Base-by-base conservation (phyloP, 2,113 vertebrate genomes). In the Hemiscyllium ocellatum region DNA sequence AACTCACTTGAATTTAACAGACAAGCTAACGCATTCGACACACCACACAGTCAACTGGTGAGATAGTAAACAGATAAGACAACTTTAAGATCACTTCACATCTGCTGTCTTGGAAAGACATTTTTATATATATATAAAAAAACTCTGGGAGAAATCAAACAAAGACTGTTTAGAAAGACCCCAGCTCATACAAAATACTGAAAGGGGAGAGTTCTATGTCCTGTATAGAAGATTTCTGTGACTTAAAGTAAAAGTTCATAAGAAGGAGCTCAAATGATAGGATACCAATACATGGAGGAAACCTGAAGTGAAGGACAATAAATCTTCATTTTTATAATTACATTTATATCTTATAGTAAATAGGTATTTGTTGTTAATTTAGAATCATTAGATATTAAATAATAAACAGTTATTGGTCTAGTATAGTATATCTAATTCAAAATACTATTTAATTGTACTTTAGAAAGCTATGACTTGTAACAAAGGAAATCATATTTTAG, bases 301-400 rank as follows among this genome's bases (percentile, higher is more conserved):
- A 93, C 56, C 61, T 68, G 89, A 93, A 93, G 61, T 93, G 89
- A 93, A 93, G 89, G 89, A 68, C 5, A 93, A 93, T 7, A 6
- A 17, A 66, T 66, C 56, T 91, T 65, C n/a, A 20, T 37, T 19
- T 42, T 37, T 42, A n/a, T 65, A 93, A 93, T 47, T 61, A 65
- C 61, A 61, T 93, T 93, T n/a, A 68, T 91, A 37, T 37, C 19
- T 20, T 91, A 93, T 37, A 66, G 33, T 4, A 93, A 22, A 66
- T 66, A 66, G 29, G 37, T 42, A 66, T 22, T 93, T 66, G 19
- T n/a, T 66, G 65, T 68, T 66, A 20, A 93, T 66, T 93, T 68
- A 93, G 17, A 68, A 93, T 6, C 37, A 93, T 42, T 66, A 93
- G n/a, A 93, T 42, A 42, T 93, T 93, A 93, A 68, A 68, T 93